Evolutionary conservation across 2,797 vertebrate species (phyloP).

Genomic region (Dicrostonyx torquatus): DNA sequence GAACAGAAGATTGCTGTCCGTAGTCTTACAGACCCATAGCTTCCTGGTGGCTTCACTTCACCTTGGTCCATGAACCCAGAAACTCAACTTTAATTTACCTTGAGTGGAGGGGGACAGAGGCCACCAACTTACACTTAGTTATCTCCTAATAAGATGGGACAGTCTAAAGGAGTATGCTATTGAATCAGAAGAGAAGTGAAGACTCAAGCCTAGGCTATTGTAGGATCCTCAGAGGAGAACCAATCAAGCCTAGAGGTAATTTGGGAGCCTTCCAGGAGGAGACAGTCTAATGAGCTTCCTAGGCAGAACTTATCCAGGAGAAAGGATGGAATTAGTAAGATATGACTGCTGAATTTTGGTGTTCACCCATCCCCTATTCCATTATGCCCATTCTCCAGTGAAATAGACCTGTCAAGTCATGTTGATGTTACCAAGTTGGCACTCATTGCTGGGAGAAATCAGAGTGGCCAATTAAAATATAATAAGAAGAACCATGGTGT

Average conservation of each 20-base stretch:
- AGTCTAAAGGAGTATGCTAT: background rate
- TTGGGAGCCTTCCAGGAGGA: conserved; percentile 4
- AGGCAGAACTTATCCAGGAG: background rate
- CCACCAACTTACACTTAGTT: background rate
- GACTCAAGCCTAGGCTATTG: background rate
- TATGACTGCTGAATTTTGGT: background rate
- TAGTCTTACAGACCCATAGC: background rate
- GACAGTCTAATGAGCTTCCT: background rate
- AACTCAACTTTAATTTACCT: conserved; percentile 14
- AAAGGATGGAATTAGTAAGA: background rate
- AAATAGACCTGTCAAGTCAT: conserved; percentile 30
- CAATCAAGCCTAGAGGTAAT: background rate
- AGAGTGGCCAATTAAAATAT: conserved; percentile 43
- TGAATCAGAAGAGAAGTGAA: background rate
- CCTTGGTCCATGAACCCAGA: background rate
- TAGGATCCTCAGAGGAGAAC: background rate
- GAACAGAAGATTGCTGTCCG: background rate
- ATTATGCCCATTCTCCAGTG: conserved; percentile 15
- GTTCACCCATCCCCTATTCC: background rate
- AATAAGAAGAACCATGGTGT: conserved; percentile 16
- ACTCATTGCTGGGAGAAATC: conserved; percentile 25
- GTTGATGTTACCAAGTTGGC: background rate
- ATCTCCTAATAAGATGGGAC: background rate
- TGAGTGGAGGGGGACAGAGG: background rate
- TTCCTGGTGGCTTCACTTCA: background rate